A percentile compares a stretch with the other conserved stretches of the same genome.
phyloP scores from a whole-genome alignment of 2,888 invertebrate species.

The Criorhina ranunculi region DNA sequence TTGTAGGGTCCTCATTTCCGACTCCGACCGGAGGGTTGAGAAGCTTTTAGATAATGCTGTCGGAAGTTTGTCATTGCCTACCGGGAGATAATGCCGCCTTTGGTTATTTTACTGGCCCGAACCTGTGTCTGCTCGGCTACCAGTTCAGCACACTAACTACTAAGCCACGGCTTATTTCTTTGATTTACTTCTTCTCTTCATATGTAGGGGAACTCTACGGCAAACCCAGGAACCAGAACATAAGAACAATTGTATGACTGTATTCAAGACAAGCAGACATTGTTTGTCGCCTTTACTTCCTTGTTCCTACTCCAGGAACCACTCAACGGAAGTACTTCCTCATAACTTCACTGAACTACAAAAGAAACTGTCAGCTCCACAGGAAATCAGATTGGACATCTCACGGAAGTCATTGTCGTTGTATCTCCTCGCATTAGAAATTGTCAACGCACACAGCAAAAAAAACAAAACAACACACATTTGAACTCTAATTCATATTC shows the following conservation, averaged over 20 bases:
- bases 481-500: slow-evolving; percentile 74
- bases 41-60: no score
- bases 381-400: slow-evolving; percentile 76
- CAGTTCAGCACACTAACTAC: no score
- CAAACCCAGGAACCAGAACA: not conserved
- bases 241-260: not conserved
- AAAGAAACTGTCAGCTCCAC: slow-evolving; percentile 62
- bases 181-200: no score
- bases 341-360: slow-evolving; percentile 46
- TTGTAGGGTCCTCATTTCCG: no score
- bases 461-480: slow-evolving; percentile 16
- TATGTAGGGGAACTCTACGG: no score
- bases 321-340: slow-evolving; percentile 73
- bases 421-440: slow-evolving; percentile 57
- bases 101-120: no score
- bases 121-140: no score
- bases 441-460: slow-evolving; percentile 43
- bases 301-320: not conserved
- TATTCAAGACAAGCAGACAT: not conserved
- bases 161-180: no score
- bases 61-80: no score
- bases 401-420: slow-evolving; percentile 73
- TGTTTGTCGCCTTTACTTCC: not conserved
- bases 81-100: no score
- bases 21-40: no score